phyloP scores from a whole-genome alignment of 1,140 invertebrate species.

The Pectinophora gossypiella region DNA sequence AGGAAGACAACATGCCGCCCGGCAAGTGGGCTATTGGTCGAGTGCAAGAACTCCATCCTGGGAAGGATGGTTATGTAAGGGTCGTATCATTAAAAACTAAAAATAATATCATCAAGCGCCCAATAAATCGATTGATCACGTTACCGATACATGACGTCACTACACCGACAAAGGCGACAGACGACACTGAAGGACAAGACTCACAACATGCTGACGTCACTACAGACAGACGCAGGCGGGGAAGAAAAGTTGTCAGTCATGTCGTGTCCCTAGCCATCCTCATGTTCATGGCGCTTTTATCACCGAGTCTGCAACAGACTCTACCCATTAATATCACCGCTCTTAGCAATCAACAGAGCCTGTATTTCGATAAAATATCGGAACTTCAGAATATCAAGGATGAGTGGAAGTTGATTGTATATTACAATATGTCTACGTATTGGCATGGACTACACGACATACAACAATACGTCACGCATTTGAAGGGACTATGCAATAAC shows the following conservation, averaged over 20 bases:
- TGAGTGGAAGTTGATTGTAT: not conserved
- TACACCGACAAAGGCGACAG: too few species aligned
- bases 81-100: slow-evolving; percentile 42
- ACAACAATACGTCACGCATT: not conserved
- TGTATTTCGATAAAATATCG: slow-evolving; percentile 3
- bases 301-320: not conserved
- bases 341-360: not conserved
- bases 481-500: not conserved
- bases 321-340: not conserved
- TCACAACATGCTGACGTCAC: not conserved
- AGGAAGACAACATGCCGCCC: slow-evolving; percentile 20
- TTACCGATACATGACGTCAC: slow-evolving; percentile 7
- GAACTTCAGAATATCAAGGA: not conserved
- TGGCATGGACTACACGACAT: not conserved
- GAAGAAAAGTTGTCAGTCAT: not conserved
- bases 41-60: slow-evolving; percentile 38
- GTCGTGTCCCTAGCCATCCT: not conserved
- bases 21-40: slow-evolving; percentile 31
- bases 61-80: slow-evolving; percentile 36
- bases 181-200: not conserved
- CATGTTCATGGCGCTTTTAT: not conserved
- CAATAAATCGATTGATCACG: slow-evolving; percentile 18
- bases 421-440: not conserved
- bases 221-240: not conserved
- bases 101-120: slow-evolving; percentile 13